Conservation (phyloP, 2,797 vertebrate species). For the Clarias laeviceps region DNA sequence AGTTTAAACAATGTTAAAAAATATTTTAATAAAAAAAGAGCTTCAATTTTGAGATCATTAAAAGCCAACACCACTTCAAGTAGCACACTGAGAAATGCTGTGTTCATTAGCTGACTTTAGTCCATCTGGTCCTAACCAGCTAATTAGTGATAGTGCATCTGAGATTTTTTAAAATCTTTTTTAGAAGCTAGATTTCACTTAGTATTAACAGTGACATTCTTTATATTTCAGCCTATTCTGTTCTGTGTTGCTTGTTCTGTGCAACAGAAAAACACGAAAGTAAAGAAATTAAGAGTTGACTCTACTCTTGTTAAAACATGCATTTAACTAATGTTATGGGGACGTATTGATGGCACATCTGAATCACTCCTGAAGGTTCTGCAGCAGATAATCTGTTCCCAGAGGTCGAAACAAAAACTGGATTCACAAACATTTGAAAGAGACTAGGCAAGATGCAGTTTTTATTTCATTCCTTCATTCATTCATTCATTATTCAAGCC, state of each 20-base stretch:
- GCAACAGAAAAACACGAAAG: background rate
- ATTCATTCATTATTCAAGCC: too few relatives aligned
- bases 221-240: conserved; percentile 1
- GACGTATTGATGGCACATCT: background rate
- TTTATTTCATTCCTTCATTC: too few relatives aligned
- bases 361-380: background rate
- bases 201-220: background rate
- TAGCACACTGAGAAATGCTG: background rate
- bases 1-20: background rate
- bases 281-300: background rate
- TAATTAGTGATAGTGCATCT: conserved; percentile 15
- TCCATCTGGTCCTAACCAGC: conserved; percentile 5
- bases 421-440: background rate
- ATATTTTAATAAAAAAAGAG: background rate
- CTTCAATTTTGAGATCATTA: conserved; percentile 1
- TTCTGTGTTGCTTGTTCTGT: background rate
- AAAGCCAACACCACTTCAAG: conserved; percentile 5
- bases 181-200: background rate
- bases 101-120: conserved; percentile 26
- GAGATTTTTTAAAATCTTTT: conserved; percentile 7
- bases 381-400: background rate
- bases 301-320: background rate
- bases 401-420: background rate
- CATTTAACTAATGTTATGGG: background rate
- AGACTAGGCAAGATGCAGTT: too few relatives aligned